These are phyloP conservation scores for Galbula dea DNA, from an alignment of 2,113 vertebrate genomes.

Conservation along the genomic window DNA sequence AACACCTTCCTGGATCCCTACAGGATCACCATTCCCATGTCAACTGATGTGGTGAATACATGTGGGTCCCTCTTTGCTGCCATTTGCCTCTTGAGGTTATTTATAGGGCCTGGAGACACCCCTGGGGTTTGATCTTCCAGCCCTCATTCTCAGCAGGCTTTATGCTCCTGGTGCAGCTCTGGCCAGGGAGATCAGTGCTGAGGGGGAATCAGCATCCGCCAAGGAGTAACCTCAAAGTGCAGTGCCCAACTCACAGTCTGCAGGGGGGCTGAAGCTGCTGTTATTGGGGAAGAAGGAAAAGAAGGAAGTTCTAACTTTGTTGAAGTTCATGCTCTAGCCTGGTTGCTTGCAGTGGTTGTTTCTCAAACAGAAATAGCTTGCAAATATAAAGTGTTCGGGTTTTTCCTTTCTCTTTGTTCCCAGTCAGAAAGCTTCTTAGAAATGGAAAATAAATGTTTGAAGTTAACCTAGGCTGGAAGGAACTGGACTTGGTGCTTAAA, in stretches of 20 bases:
- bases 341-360: neutral
- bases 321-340: neutral
- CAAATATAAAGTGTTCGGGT: neutral
- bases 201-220: rapidly evolving
- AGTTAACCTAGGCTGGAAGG: neutral
- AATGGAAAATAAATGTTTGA: neutral
- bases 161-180: rapidly evolving
- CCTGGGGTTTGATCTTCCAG: neutral
- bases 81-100: neutral
- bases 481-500: neutral
- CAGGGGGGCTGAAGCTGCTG: neutral
- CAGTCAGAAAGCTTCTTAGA: neutral
- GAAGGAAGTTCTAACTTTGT: neutral
- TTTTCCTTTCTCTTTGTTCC: neutral
- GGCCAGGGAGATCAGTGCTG: rapidly evolving
- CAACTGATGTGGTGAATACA: rapidly evolving
- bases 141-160: rapidly evolving
- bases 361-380: neutral
- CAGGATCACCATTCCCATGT: too few relatives aligned
- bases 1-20: too few relatives aligned
- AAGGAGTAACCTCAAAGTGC: neutral
- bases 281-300: neutral
- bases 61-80: rapidly evolving
- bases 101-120: neutral
- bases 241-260: rapidly evolving